Base-by-base conservation (phyloP, 2,113 vertebrate genomes). In the Stigmatopora argus region DNA sequence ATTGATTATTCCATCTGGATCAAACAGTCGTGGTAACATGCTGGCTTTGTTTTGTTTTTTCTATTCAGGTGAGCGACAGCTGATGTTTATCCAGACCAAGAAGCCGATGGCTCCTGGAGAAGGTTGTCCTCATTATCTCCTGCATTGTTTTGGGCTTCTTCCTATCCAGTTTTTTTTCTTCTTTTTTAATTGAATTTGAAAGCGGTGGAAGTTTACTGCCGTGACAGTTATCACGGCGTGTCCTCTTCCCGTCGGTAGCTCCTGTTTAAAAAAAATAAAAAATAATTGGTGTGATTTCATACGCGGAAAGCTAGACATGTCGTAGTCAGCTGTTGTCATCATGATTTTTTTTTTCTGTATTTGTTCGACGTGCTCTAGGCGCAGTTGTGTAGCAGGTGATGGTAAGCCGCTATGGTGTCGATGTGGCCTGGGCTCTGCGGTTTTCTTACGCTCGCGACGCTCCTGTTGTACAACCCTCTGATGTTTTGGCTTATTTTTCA, bases 311-410 rank as follows among this genome's bases (percentile, higher is more conserved):
- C 47, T 62, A 41, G 62, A 49, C 55, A 31, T 51, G 69, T 78
- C 62, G 61, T 73, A 66, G 66, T 82, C 67, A 75, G 80, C 68
- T 41, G 34, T 41, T 26, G 41, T 78, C 82, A 74, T 44, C 47
- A 62, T 65, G 62, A 68, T 70, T 46, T 57, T 77, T 17, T 15
- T 65, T 65, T 47, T 62, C 94, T 93, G 93, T 97, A 93, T 97
- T 94, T 98, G 96, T 97, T 94, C 90, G 96, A 97, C 96, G 95
- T 98, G 96, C 96, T 97, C 94, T 98, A 99, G 96, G 96, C 95
- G 96, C 96, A 96, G 96, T 98, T 97, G 95, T 96, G 95, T 97
- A 97, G 96, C 96, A 96, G 96, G 97, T 97, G 94, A 44, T 44
- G 58, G n/a, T 44, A 60, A 60, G 58, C 18, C 41, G 58, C 26